Conservation (phyloP, 2,888 invertebrate genomes). For the Drosophila paramelanica region DNA sequence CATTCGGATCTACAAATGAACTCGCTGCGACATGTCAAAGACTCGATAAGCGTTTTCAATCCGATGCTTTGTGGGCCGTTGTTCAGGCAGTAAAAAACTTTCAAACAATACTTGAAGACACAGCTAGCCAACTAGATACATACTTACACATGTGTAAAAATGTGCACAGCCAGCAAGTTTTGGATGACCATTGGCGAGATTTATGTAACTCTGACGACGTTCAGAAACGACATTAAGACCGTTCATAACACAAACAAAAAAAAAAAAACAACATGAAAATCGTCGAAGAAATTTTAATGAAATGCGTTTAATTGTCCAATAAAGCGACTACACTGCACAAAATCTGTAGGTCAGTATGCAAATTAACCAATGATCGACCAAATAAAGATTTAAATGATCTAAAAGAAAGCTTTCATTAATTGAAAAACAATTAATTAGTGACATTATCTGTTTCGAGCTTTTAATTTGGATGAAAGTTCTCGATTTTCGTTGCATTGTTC, state of each 20-base stretch:
- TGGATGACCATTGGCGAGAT: slow-evolving; percentile 67
- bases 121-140: slow-evolving; percentile 12
- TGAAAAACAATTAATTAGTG: too few species aligned
- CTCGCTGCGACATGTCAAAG: slow-evolving; percentile 51
- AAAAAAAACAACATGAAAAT: slow-evolving; percentile 47
- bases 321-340: slow-evolving; percentile 40
- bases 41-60: slow-evolving; percentile 46
- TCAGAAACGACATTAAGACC: slow-evolving; percentile 50
- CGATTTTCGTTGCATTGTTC: neutral
- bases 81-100: slow-evolving; percentile 35
- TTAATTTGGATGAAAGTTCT: too few species aligned
- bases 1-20: slow-evolving; percentile 75
- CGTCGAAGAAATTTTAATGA: slow-evolving; percentile 62
- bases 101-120: slow-evolving; percentile 56
- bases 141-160: slow-evolving; percentile 68
- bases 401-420: too few species aligned
- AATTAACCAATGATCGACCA: too few species aligned
- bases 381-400: too few species aligned
- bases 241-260: slow-evolving; percentile 35
- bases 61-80: slow-evolving; percentile 39
- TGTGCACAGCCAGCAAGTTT: slow-evolving; percentile 76
- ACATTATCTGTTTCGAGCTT: too few species aligned
- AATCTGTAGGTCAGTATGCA: slow-evolving; percentile 5
- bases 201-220: slow-evolving; percentile 67
- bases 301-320: slow-evolving; percentile 68